phyloP scores from a whole-genome alignment of 2,888 invertebrate genomes.

The Priocnemis perturbator region DNA sequence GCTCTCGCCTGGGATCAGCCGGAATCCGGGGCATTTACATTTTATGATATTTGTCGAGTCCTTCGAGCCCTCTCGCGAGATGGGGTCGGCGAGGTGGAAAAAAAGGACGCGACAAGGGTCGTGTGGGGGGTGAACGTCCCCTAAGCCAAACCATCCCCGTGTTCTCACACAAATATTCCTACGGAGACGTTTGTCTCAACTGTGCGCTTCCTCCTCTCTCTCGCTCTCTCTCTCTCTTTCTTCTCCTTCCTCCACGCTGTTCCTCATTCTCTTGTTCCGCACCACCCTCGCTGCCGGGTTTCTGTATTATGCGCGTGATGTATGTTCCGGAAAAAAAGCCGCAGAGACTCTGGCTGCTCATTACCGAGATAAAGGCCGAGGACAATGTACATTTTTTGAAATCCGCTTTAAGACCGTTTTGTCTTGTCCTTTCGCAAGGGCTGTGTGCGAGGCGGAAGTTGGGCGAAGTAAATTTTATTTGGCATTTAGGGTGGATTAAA shows the following conservation, averaged over 20 bases:
- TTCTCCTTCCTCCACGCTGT: not conserved
- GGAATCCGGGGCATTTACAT: conserved; percentile 57
- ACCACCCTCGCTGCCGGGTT: conserved; percentile 17
- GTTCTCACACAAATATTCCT: conserved; percentile 66
- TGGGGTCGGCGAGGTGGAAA: not conserved
- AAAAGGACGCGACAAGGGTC: conserved; percentile 2
- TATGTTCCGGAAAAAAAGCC: conserved; percentile 45
- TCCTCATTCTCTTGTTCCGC: conserved; percentile 17
- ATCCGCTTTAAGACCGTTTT: conserved; percentile 35
- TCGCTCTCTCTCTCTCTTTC: conserved; percentile 20
- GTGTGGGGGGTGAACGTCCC: conserved; percentile 30
- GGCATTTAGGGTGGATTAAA: too few relatives aligned
- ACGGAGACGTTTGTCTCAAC: conserved; percentile 30
- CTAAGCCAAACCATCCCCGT: conserved; percentile 56
- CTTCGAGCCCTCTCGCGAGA: conserved; percentile 40
- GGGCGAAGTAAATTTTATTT: too few relatives aligned
- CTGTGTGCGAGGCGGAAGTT: too few relatives aligned
- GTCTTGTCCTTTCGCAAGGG: conserved; percentile 16
- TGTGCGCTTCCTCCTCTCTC: conserved; percentile 19
- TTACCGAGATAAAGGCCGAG: conserved; percentile 40
- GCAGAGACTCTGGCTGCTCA: conserved; percentile 38
- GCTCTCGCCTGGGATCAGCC: conserved; percentile 40
- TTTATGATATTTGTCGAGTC: conserved; percentile 61
- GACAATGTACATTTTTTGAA: conserved; percentile 27
- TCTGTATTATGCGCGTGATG: conserved; percentile 58